Evolutionary conservation across 35 echinoderm and acorn worm species (phyloP), one percentile per base, ranked within the genome.

Genomic region (Nesometra sesokonis): DNA sequence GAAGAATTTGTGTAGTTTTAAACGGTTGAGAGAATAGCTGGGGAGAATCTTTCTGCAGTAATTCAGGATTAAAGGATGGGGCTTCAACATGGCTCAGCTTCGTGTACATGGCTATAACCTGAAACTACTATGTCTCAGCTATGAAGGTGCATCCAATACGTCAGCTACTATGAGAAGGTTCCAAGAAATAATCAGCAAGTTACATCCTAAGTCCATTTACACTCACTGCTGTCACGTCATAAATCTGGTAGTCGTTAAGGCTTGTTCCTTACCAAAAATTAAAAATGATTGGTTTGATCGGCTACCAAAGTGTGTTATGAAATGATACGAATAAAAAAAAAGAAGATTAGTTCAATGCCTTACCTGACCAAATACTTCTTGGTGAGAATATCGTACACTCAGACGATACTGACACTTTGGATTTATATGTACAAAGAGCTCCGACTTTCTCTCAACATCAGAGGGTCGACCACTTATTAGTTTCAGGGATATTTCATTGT

Each of bases 341-440:
- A n/a, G n/a, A n/a, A n/a, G n/a, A n/a, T n/a, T n/a, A n/a, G n/a
- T n/a, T n/a, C n/a, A 67, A 67, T 19, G 23, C 52, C 85, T 83
- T 34, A 91, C 90, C 90, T 91, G 90, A 32, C 90, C 90, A 80
- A 86, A 82, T 13, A 78, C 84, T 35, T 86, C 90, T 37, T 91
- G 76, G 52, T 86, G 80, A 3, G 84, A 86, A 32, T 86, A 86
- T 35, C 36, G 36, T 32, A 91, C 35, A 21, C 78, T 82, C 3
- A 91, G 19, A 31, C 30, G 35, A 38, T 90, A 90, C 76, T 85
- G 89, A 35, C 89, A 90, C 77, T 82, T 31, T 32, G 89, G 89
- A 47, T 85, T 82, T 13, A 85, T 33, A 34, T 90, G 85, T 0
- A 76, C 38, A 3, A 76, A 83, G 29, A 84, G 19, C 8, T 47